phyloP scores from a whole-genome alignment of 2,888 invertebrate species.

The Masnerella sp. region DNA sequence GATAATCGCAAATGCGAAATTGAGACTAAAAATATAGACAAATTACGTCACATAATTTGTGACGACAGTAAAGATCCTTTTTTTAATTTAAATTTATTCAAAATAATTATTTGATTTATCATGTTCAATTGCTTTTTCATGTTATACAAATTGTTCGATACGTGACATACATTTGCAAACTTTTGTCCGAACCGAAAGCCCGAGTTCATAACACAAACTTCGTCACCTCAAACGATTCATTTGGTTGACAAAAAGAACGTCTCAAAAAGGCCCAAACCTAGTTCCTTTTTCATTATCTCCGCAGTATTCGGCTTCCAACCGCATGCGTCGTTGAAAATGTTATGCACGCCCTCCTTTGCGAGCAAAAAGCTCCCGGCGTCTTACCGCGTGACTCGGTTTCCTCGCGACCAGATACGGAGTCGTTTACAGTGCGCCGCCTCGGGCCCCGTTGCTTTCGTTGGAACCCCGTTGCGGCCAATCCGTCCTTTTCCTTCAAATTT shows the following conservation, averaged over 20 bases:
- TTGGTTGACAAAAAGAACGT: neutral
- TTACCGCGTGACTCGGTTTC: conserved; percentile 53
- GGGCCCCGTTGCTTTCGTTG: conserved; percentile 53
- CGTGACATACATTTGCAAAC: too few relatives aligned
- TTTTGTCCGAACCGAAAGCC: too few relatives aligned
- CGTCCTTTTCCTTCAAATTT: conserved; percentile 13
- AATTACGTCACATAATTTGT: too few relatives aligned
- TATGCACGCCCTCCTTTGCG: conserved; percentile 46
- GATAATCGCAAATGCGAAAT: too few relatives aligned
- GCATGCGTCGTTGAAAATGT: conserved; percentile 39
- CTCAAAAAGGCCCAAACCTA: neutral
- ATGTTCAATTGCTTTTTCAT: too few relatives aligned
- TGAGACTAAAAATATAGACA: too few relatives aligned
- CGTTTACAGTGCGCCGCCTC: conserved; percentile 47
- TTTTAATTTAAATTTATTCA: too few relatives aligned
- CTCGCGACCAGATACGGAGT: conserved; percentile 43
- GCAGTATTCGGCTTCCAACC: conserved; percentile 35
- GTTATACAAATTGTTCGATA: too few relatives aligned
- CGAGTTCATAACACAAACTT: neutral
- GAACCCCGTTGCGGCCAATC: conserved; percentile 54
- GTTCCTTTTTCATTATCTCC: conserved; percentile 4
- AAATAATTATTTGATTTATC: too few relatives aligned
- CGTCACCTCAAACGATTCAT: neutral
- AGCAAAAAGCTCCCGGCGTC: conserved; percentile 43
- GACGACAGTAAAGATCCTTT: too few relatives aligned